phyloP scores from a whole-genome alignment of 37 sponge, comb jelly and placozoan species.

The Agelas oroides region DNA sequence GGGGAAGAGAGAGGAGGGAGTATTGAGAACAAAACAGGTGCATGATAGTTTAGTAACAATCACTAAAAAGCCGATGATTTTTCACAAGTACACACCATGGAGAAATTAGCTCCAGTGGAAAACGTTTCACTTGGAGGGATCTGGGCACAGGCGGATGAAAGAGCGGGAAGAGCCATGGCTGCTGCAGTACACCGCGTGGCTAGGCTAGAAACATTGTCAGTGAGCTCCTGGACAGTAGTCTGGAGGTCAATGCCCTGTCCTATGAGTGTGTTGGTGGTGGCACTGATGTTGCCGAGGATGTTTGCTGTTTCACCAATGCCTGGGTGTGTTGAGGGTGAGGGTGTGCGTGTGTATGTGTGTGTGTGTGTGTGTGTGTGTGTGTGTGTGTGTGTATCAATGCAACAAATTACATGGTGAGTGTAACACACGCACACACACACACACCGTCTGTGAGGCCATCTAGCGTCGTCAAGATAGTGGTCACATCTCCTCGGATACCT shows the following conservation, averaged over 20 bases:
- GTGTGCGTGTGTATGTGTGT: conserved; percentile 1
- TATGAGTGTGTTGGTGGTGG: background rate
- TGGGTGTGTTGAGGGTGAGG: background rate
- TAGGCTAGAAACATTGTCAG: background rate
- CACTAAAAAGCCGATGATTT: no score
- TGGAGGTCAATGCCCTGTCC: background rate
- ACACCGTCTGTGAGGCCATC: conserved; percentile 18
- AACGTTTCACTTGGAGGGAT: background rate
- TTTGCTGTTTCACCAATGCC: no score
- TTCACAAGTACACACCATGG: no score
- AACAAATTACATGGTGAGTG: no score
- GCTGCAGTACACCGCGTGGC: background rate
- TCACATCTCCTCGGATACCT: background rate
- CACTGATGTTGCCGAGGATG: background rate
- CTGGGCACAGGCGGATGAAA: background rate
- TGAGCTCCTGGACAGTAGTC: background rate
- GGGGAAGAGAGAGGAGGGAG: no score
- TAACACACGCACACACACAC: conserved; percentile 6
- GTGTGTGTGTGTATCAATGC: no score
- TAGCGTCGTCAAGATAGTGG: conserved; percentile 2
- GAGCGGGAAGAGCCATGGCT: background rate
- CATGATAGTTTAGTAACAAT: no score
- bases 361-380: background rate
- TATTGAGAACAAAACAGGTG: no score
- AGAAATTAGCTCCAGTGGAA: conserved; percentile 21